Base-by-base conservation (phyloP, 1,140 invertebrate genomes). In the Drosophila sp. region DNA sequence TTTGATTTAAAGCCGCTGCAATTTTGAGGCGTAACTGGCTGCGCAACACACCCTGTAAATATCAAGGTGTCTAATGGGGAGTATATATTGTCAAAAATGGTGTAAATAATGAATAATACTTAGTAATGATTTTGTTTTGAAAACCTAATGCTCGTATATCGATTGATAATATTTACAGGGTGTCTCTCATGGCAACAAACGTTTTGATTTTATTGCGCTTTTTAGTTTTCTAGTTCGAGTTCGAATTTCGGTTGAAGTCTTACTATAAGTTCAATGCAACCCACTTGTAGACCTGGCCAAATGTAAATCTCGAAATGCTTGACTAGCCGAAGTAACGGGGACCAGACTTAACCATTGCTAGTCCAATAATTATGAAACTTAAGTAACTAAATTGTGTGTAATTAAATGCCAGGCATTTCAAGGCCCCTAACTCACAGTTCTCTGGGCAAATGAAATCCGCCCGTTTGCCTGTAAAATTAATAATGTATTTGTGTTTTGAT, bases 311-410 rank as follows among this genome's bases (percentile, higher is more conserved):
- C 14, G 56, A 18, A 41, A 67, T 48, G 34, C 57, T 45, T 11
- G 50, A 57, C 16, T 46, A 38, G 46, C 38, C 61, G 56, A 25
- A 18, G 34, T 13, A 38, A 38, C 36, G 36, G n/a, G 27, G 46
- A 8, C 36, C 46, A 59, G 40, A 36, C 43, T 40, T 54, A 61
- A 41, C 46, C 75, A 80, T 74, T 83, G 80, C 80, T 71, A 84
- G 80, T 86, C 81, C 82, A 86, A 78, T 86, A 86, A 86, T 78
- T 80, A 80, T 78, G 57, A 67, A 50, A 80, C 63, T 62, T 78
- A 59, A 70, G 61, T 56, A 53, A 66, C 14, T 67, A 18, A 34
- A 21, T 54, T 73, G 53, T 18, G 34, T 45, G 65, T 75, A 86
- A 86, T 86, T 86, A 86, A 86, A 86, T 65, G 70, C 59, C 27